These are phyloP conservation scores for Lithophane leautieri DNA, from an alignment of 2,888 invertebrate genomes.

Conservation along the genomic window DNA sequence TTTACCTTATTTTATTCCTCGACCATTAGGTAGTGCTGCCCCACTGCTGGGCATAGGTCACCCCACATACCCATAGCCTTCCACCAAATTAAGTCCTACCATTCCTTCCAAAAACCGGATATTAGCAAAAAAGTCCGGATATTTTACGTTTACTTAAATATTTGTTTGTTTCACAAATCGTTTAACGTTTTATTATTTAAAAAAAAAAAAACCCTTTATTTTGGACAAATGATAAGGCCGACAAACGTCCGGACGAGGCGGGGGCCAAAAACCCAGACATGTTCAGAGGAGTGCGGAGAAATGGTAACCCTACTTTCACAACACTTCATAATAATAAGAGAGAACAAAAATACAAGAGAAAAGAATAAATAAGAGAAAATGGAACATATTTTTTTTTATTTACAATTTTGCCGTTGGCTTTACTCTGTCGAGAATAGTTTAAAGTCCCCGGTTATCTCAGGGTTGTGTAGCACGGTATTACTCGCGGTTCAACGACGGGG, in stretches of 20 bases:
- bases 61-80: background rate
- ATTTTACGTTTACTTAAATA: background rate
- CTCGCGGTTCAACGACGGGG: constrained; percentile 25
- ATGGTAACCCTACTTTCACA: too few species aligned
- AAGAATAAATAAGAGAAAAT: background rate
- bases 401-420: background rate
- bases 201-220: background rate
- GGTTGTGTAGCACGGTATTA: constrained; percentile 48
- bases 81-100: background rate
- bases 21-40: background rate
- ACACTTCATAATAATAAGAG: too few species aligned
- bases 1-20: background rate
- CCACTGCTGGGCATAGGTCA: background rate
- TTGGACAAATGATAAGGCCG: background rate
- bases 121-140: background rate
- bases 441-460: constrained; percentile 40
- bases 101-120: too few species aligned
- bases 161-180: background rate
- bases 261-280: too few species aligned
- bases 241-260: background rate
- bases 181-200: background rate
- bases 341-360: too few species aligned
- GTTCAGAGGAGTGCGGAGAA: too few species aligned
- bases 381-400: background rate
- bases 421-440: constrained; percentile 24